Evolutionary conservation across 1,140 invertebrate genomes (phyloP).

Genomic region (Mercenaria mercenaria): DNA sequence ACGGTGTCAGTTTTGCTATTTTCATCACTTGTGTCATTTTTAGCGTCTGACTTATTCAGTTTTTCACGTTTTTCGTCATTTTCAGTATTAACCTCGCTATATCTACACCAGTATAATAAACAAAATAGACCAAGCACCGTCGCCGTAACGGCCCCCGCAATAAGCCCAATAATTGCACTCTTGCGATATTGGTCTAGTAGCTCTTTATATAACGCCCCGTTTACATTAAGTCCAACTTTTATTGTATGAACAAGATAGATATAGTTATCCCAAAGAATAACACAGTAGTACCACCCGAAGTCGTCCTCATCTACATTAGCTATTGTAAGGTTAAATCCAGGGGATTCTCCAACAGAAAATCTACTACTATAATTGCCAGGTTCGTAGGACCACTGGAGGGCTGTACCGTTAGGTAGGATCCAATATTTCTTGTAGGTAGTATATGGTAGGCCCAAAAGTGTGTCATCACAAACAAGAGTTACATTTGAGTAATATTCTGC

Average conservation of each 20-base stretch:
- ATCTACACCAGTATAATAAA: slow-evolving; percentile 46
- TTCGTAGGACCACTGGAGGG: not conserved
- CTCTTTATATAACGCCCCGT: slow-evolving; percentile 9
- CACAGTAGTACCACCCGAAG: slow-evolving; percentile 52
- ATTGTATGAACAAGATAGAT: slow-evolving; percentile 28
- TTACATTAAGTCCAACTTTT: slow-evolving; percentile 24
- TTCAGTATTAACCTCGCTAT: slow-evolving; percentile 35
- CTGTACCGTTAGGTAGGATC: slow-evolving; percentile 19
- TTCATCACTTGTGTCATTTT: too few species aligned
- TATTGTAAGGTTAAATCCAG: slow-evolving; percentile 53
- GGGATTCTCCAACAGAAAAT: slow-evolving; percentile 19
- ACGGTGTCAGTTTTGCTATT: not conserved
- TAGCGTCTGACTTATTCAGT: not conserved
- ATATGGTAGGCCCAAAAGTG: not conserved
- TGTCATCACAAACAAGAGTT: slow-evolving; percentile 47
- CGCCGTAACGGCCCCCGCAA: not conserved
- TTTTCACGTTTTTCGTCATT: slow-evolving; percentile 25
- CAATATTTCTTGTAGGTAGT: slow-evolving; percentile 44
- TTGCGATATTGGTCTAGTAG: not conserved
- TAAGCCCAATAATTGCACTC: slow-evolving; percentile 10
- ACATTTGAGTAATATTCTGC: not conserved
- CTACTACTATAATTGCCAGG: not conserved
- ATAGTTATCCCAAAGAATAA: slow-evolving; percentile 54
- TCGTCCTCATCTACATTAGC: not conserved
- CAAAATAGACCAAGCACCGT: not conserved